Percentiles rank a stretch among this genome's conserved stretches.
Evolutionary conservation across 2,888 invertebrate genomes (phyloP).

Genomic region (Ctena decussata): DNA sequence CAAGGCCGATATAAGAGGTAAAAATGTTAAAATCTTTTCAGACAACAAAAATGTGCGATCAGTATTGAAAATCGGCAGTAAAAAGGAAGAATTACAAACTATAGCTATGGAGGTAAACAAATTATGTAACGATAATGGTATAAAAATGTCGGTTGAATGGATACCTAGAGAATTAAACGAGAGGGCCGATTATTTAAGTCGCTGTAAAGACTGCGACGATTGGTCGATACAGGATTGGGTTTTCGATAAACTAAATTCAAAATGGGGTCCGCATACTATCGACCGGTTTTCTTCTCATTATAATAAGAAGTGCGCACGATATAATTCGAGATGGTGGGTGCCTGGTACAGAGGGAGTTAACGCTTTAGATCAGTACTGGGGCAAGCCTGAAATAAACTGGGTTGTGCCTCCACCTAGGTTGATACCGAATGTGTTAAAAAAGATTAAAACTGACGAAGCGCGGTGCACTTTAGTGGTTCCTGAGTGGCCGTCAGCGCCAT

Average conservation of each 20-base stretch:
- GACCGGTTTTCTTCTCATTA: background rate
- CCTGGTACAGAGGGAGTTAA: background rate
- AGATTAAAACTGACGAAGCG: background rate
- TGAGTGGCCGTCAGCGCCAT: conserved; percentile 14
- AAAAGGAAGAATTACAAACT: background rate
- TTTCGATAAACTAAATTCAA: background rate
- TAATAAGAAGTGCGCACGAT: background rate
- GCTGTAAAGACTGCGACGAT: background rate
- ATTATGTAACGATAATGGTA: background rate
- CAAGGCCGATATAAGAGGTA: background rate
- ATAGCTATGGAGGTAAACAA: conserved; percentile 7
- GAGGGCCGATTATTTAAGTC: background rate
- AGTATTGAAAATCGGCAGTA: background rate
- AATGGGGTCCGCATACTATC: conserved; percentile 2
- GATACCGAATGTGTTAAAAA: background rate
- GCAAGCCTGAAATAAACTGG: background rate
- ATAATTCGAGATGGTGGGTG: background rate
- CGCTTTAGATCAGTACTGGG: background rate
- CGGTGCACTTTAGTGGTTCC: background rate
- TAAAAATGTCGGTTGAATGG: background rate
- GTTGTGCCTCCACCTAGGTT: background rate
- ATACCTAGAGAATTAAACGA: background rate
- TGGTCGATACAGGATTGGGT: background rate
- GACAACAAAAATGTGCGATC: background rate
- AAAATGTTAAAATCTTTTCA: background rate